A percentile compares a stretch with the other conserved stretches of the same genome.
These are phyloP conservation scores for Rhamnusium bicolor DNA, from an alignment of 2,888 invertebrate genomes.

Conservation along the genomic window DNA sequence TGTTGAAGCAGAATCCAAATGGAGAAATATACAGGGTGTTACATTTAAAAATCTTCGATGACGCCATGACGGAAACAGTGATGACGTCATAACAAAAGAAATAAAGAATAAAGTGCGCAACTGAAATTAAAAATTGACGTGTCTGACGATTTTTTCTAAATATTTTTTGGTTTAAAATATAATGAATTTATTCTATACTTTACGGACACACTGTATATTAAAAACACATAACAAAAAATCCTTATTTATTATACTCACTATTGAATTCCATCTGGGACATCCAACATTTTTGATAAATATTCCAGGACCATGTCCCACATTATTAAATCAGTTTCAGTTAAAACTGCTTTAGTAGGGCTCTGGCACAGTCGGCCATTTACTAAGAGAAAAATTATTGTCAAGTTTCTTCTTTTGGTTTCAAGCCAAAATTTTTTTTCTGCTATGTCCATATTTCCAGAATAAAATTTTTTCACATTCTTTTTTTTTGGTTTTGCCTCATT, in stretches of 20 bases:
- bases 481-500: slow-evolving; percentile 7
- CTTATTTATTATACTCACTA: slow-evolving; percentile 22
- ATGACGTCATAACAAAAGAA: too few relatives aligned
- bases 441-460: slow-evolving; percentile 37
- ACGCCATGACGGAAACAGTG: too few relatives aligned
- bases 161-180: too few relatives aligned
- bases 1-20: too few relatives aligned
- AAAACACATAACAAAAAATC: too few relatives aligned
- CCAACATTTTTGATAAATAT: slow-evolving; percentile 41
- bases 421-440: slow-evolving; percentile 28
- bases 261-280: slow-evolving; percentile 43
- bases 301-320: slow-evolving; percentile 35
- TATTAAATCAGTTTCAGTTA: slow-evolving; percentile 37
- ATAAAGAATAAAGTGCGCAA: too few relatives aligned
- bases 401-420: slow-evolving; percentile 38
- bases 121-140: too few relatives aligned
- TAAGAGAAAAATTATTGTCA: slow-evolving; percentile 39
- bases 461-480: slow-evolving; percentile 33
- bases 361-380: slow-evolving; percentile 39
- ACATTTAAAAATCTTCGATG: too few relatives aligned
- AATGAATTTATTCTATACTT: too few relatives aligned
- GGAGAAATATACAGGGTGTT: too few relatives aligned
- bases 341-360: slow-evolving; percentile 40
- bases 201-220: too few relatives aligned
- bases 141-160: too few relatives aligned